phyloP scores from a whole-genome alignment of 1,140 invertebrate genomes.

The Papilio glaucus region DNA sequence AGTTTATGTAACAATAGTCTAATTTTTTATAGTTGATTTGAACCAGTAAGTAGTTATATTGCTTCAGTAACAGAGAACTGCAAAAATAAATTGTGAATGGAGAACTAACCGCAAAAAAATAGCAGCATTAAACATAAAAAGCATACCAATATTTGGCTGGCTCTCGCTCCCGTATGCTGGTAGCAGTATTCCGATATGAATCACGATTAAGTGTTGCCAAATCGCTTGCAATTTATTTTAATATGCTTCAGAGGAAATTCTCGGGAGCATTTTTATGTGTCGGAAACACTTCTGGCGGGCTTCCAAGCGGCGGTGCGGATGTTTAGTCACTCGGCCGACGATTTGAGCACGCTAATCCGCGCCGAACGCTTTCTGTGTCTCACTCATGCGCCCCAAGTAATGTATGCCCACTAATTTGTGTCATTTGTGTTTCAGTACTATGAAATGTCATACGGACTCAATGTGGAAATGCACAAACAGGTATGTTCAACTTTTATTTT shows the following conservation, averaged over 20 bases:
- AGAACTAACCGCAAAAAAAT: slow-evolving; percentile 43
- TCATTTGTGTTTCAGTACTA: slow-evolving; percentile 95
- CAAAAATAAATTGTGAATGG: slow-evolving; percentile 17
- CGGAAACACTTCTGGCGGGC: slow-evolving; percentile 78
- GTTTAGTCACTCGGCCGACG: slow-evolving; percentile 81
- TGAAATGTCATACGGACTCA: slow-evolving; percentile 99
- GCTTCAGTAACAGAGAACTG: neutral
- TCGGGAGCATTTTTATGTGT: slow-evolving; percentile 81
- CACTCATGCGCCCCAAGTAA: slow-evolving; percentile 59
- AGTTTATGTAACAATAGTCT: too few relatives aligned
- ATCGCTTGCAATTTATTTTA: slow-evolving; percentile 83
- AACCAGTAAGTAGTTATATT: too few relatives aligned
- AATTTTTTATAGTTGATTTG: too few relatives aligned
- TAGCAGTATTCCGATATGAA: slow-evolving; percentile 78
- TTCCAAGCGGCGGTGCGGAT: slow-evolving; percentile 76
- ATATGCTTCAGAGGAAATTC: slow-evolving; percentile 81
- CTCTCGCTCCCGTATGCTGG: slow-evolving; percentile 71
- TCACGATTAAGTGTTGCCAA: slow-evolving; percentile 83
- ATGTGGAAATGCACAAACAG: slow-evolving; percentile 99
- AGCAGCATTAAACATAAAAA: slow-evolving; percentile 57
- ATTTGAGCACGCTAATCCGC: slow-evolving; percentile 77
- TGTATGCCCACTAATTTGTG: slow-evolving; percentile 65
- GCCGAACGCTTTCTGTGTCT: slow-evolving; percentile 73
- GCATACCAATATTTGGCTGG: slow-evolving; percentile 73
- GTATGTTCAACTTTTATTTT: slow-evolving; percentile 84